phyloP scores from a whole-genome alignment of 2,888 invertebrate species.

The Torymus texanus region DNA sequence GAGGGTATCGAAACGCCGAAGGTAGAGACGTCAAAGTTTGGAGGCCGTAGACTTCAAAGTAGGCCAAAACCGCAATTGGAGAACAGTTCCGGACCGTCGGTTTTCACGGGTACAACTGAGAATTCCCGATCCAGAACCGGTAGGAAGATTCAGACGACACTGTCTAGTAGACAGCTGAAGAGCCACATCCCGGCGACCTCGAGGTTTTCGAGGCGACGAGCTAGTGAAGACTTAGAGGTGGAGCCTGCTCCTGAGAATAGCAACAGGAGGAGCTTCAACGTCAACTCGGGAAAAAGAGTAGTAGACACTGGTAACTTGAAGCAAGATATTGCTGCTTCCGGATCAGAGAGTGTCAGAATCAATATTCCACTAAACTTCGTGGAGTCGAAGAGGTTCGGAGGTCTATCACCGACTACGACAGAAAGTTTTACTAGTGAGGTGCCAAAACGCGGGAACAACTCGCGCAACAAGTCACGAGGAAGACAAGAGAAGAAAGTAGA shows the following conservation, averaged over 20 bases:
- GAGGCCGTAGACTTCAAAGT: no score
- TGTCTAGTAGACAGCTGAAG: constrained; percentile 17
- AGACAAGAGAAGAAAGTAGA: constrained; percentile 24
- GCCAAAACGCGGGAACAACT: constrained; percentile 10
- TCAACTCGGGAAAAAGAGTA: neutral
- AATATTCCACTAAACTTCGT: constrained; percentile 60
- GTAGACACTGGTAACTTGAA: neutral
- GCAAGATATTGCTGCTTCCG: constrained; percentile 52
- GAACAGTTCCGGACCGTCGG: constrained; percentile 50
- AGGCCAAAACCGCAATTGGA: no score
- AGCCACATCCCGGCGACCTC: constrained; percentile 36
- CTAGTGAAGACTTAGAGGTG: neutral
- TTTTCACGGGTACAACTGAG: constrained; percentile 52
- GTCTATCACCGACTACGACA: neutral
- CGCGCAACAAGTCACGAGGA: constrained; percentile 8
- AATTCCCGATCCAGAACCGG: constrained; percentile 32
- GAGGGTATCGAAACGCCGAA: constrained; percentile 35
- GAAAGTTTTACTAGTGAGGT: no score
- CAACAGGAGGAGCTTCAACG: constrained; percentile 1
- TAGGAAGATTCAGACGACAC: constrained; percentile 32
- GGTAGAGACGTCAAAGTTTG: neutral
- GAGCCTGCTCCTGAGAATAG: neutral
- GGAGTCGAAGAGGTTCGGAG: constrained; percentile 14
- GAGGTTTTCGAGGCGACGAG: constrained; percentile 53
- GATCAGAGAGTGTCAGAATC: constrained; percentile 65